Evolutionary conservation across 2,888 invertebrate species (phyloP).

Genomic region (Pyrrhia umbra): DNA sequence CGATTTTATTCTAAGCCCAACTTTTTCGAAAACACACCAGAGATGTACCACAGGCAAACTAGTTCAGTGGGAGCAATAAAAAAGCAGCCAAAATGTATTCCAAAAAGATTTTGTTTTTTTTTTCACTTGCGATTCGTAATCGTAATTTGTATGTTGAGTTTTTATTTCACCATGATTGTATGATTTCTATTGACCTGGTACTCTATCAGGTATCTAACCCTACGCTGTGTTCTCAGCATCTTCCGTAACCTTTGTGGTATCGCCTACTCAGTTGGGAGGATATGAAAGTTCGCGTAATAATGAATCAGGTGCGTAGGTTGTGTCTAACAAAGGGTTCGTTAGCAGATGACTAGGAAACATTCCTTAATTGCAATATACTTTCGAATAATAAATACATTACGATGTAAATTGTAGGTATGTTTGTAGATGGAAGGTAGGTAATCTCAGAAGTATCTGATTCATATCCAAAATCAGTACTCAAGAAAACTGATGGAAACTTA

Average conservation of each 20-base stretch:
- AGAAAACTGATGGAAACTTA: too few species aligned
- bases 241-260: slow-evolving; percentile 47
- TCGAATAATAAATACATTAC: neutral
- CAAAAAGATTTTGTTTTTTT: too few species aligned
- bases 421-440: neutral
- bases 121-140: too few species aligned
- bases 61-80: too few species aligned
- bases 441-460: neutral
- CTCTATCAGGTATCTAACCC: neutral
- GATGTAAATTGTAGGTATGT: neutral
- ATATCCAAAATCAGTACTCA: neutral
- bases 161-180: neutral
- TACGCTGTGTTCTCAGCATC: slow-evolving; percentile 21
- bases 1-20: too few species aligned
- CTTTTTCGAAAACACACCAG: neutral
- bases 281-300: slow-evolving; percentile 53
- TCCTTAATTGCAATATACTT: neutral
- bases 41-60: neutral
- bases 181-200: neutral
- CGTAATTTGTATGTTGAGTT: too few species aligned
- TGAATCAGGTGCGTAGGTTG: slow-evolving; percentile 44
- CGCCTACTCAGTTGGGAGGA: slow-evolving; percentile 40
- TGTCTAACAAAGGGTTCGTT: slow-evolving; percentile 37
- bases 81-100: too few species aligned
- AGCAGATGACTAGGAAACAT: slow-evolving; percentile 9